These are phyloP conservation scores for Anguilla marmorata DNA, from an alignment of 2,797 vertebrate genomes.

Conservation along the genomic window DNA sequence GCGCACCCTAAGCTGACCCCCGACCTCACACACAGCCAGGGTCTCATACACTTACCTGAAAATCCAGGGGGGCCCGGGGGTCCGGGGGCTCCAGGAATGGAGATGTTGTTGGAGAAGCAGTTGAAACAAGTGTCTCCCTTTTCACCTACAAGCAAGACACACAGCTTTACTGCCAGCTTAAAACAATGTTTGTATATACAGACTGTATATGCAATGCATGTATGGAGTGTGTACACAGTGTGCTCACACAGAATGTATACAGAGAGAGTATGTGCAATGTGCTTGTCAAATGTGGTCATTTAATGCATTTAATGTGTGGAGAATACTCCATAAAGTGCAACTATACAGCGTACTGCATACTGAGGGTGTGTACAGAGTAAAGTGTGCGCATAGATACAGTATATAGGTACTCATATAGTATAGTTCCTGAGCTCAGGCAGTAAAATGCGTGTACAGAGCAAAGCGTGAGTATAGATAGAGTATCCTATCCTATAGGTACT, in stretches of 20 bases:
- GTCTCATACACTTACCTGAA: constrained; percentile 54
- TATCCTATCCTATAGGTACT: neutral
- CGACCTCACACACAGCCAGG: neutral
- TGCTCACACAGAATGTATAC: no score
- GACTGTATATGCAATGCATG: no score
- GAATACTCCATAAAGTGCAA: neutral
- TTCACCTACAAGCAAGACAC: constrained; percentile 29
- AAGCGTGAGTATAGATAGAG: neutral
- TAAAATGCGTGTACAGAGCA: neutral
- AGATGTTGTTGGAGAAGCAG: constrained; percentile 4
- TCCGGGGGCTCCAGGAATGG: constrained; percentile 72
- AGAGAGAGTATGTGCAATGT: no score
- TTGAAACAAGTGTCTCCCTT: constrained; percentile 38
- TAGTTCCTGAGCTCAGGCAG: no score
- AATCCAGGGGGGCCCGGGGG: constrained; percentile 78
- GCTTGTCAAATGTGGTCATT: neutral
- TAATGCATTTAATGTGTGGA: neutral
- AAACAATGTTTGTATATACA: neutral
- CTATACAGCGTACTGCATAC: neutral
- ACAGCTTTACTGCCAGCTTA: neutral
- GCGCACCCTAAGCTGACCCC: neutral
- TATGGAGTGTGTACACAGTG: neutral
- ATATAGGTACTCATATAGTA: neutral
- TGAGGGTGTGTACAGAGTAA: neutral
- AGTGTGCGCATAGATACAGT: neutral